phyloP scores from a whole-genome alignment of 92 coral and sea anemone species.

The Porites evermanni region DNA sequence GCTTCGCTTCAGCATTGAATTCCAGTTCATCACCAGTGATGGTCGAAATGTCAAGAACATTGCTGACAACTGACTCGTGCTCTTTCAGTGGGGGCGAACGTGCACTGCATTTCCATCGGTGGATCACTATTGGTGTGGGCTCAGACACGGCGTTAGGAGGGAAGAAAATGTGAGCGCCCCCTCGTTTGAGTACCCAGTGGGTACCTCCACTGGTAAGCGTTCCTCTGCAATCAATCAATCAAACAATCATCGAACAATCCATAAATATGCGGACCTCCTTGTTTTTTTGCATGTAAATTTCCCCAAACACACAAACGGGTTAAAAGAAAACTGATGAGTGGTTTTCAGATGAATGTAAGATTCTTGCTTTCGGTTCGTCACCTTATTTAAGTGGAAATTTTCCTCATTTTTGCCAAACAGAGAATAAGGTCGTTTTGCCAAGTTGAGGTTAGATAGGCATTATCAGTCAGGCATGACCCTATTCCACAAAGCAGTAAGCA shows the following conservation, averaged over 20 bases:
- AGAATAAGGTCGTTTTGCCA: too few relatives aligned
- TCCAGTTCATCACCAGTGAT: neutral
- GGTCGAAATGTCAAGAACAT: conserved; percentile 53
- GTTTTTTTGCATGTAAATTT: neutral
- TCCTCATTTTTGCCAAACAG: too few relatives aligned
- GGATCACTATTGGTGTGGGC: conserved; percentile 31
- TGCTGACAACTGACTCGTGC: conserved; percentile 59
- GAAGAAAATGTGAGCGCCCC: conserved; percentile 38
- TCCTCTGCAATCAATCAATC: neutral
- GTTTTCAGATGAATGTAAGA: too few relatives aligned
- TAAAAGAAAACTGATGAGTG: too few relatives aligned
- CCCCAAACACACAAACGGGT: neutral
- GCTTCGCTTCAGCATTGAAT: conserved; percentile 15
- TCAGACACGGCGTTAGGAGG: conserved; percentile 61
- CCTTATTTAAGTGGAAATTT: too few relatives aligned
- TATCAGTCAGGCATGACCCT: too few relatives aligned
- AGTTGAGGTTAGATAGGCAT: too few relatives aligned
- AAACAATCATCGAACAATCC: neutral
- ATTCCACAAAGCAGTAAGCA: too few relatives aligned
- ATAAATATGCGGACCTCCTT: neutral
- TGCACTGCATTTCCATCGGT: conserved; percentile 10
- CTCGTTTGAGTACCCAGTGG: conserved; percentile 31
- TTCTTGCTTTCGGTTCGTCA: too few relatives aligned
- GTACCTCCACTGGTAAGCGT: conserved; percentile 20
- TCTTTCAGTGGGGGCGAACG: conserved; percentile 21